These are phyloP conservation scores for Ambastaia sidthimunki DNA, from an alignment of 2,797 vertebrate genomes.

Conservation along the genomic window DNA sequence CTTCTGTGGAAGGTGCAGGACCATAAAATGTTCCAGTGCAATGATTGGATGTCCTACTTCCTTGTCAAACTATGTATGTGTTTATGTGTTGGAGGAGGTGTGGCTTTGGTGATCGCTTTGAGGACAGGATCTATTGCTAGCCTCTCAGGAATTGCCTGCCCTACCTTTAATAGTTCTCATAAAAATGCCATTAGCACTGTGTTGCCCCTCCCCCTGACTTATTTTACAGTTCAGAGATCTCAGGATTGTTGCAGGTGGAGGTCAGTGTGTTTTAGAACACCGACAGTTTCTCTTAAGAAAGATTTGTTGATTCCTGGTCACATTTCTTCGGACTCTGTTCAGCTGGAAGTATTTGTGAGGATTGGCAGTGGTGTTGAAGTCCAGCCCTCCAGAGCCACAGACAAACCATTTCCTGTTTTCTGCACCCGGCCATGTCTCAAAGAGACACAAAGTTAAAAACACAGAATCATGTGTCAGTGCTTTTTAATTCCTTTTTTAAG, in stretches of 20 bases:
- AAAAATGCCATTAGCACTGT: not conserved
- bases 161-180: not conserved
- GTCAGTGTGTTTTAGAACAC: no score
- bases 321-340: not conserved
- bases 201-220: no score
- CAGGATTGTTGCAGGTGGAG: no score
- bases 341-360: conserved; percentile 24
- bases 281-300: not conserved
- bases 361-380: conserved; percentile 19
- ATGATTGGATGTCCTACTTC: no score
- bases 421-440: not conserved
- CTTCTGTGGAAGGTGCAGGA: no score
- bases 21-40: no score
- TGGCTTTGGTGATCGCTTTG: no score
- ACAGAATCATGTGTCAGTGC: not conserved
- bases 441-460: not conserved
- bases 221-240: no score
- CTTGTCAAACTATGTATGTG: no score
- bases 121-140: no score
- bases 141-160: no score
- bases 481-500: not conserved
- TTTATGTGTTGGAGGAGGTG: no score
- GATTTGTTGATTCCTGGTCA: not conserved
- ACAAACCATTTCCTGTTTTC: not conserved
- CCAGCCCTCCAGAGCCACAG: not conserved